Evolutionary conservation across 2,113 vertebrate species (phyloP).

Genomic region (Hipposideros armiger): DNA sequence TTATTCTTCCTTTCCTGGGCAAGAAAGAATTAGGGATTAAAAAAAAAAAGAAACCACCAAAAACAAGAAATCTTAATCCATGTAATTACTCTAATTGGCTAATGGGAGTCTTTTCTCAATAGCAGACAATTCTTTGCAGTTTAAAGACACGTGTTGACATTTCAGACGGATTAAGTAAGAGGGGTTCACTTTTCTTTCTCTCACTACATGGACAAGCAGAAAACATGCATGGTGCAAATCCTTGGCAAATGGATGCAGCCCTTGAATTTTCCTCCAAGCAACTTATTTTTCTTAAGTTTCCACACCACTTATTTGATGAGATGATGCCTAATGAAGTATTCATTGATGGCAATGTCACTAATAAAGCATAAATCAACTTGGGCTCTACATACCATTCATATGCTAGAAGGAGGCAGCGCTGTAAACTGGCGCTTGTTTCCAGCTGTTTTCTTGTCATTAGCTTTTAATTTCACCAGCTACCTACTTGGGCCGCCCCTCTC

Average conservation of each 20-base stretch:
- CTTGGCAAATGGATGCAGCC: constrained; percentile 45
- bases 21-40: constrained; percentile 71
- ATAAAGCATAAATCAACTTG: constrained; percentile 71
- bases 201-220: not conserved
- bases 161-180: constrained; percentile 68
- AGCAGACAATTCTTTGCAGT: constrained; percentile 77
- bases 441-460: constrained; percentile 89
- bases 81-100: constrained; percentile 83
- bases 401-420: constrained; percentile 65
- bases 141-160: constrained; percentile 79
- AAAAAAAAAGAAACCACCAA: constrained; percentile 58
- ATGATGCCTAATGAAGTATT: constrained; percentile 73
- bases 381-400: constrained; percentile 66
- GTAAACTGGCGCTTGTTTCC: constrained; percentile 83
- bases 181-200: constrained; percentile 37
- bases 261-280: constrained; percentile 74
- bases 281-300: constrained; percentile 82
- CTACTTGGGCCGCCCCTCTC: constrained; percentile 83
- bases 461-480: constrained; percentile 90
- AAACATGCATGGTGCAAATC: not conserved
- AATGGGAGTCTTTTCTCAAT: constrained; percentile 78
- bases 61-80: constrained; percentile 80
- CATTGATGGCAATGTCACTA: constrained; percentile 19
- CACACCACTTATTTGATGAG: constrained; percentile 65
- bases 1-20: constrained; percentile 64